Conservation (phyloP, 2,888 invertebrate genomes). For the Euzetes globulus region DNA sequence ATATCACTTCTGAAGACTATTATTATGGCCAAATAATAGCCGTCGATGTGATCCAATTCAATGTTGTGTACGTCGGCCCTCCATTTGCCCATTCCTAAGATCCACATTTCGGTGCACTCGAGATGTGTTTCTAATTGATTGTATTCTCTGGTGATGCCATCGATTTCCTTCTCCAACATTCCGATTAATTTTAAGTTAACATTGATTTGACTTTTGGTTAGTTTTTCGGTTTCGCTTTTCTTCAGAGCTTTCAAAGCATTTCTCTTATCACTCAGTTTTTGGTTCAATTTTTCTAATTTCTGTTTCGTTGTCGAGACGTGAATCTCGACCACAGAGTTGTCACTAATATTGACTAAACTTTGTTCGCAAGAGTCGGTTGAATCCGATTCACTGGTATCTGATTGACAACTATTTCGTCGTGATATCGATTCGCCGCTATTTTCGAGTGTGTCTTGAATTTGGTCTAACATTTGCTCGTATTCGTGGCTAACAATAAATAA, state of each 20-base stretch:
- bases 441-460: constrained; percentile 54
- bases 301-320: constrained; percentile 55
- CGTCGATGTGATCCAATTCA: constrained; percentile 49
- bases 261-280: constrained; percentile 72
- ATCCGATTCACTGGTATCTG: neutral
- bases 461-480: constrained; percentile 64
- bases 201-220: constrained; percentile 36
- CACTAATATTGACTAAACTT: constrained; percentile 1
- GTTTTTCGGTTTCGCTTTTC: constrained; percentile 69
- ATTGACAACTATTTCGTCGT: constrained; percentile 26
- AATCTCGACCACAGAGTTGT: neutral
- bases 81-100: constrained; percentile 80
- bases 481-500: constrained; percentile 78
- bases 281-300: constrained; percentile 73
- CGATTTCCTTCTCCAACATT: constrained; percentile 73
- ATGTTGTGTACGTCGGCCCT: constrained; percentile 73
- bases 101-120: constrained; percentile 78
- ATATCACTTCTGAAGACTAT: constrained; percentile 56
- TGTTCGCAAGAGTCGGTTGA: neutral
- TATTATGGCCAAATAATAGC: constrained; percentile 30
- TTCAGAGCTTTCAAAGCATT: constrained; percentile 73
- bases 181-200: constrained; percentile 54
- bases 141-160: constrained; percentile 70
- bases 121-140: constrained; percentile 74
- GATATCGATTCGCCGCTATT: constrained; percentile 35